These are phyloP conservation scores for Oryzias sinensis DNA, from an alignment of 2,797 vertebrate species.

Conservation along the genomic window DNA sequence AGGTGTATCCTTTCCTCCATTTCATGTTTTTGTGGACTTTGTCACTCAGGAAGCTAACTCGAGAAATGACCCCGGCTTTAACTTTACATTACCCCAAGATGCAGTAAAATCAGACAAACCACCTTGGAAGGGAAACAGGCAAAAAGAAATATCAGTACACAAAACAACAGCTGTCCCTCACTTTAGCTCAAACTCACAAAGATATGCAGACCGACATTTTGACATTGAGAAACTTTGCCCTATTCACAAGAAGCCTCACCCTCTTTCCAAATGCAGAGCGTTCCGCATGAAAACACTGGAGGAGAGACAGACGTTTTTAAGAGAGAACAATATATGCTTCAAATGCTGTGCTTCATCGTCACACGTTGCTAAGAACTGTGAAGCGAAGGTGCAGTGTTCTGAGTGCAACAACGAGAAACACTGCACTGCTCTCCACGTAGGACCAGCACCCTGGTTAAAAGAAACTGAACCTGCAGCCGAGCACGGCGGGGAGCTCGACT, in stretches of 20 bases:
- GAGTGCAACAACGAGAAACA: background rate
- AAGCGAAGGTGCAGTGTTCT: background rate
- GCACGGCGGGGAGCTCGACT: background rate
- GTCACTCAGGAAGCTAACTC: conserved; percentile 23
- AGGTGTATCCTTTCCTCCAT: conserved; percentile 19
- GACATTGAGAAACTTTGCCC: background rate
- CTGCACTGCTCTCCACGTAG: background rate
- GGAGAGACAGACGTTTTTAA: background rate
- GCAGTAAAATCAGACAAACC: background rate
- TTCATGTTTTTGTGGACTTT: conserved; percentile 40
- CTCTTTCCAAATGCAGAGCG: background rate
- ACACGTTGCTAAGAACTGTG: conserved; percentile 4
- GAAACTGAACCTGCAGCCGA: background rate
- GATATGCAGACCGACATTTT: background rate
- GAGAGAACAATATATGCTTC: conserved; percentile 5
- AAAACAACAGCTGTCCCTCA: background rate
- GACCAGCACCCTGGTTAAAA: background rate
- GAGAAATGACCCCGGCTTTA: conserved; percentile 32
- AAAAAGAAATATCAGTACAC: background rate
- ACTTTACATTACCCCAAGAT: background rate
- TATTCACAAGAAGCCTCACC: background rate
- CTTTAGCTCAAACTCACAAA: fast-evolving
- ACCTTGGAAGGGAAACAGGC: background rate
- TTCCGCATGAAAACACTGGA: background rate
- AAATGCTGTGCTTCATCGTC: conserved; percentile 1